Evolutionary conservation across 1,140 invertebrate genomes (phyloP).

Genomic region (Nebria ingens): DNA sequence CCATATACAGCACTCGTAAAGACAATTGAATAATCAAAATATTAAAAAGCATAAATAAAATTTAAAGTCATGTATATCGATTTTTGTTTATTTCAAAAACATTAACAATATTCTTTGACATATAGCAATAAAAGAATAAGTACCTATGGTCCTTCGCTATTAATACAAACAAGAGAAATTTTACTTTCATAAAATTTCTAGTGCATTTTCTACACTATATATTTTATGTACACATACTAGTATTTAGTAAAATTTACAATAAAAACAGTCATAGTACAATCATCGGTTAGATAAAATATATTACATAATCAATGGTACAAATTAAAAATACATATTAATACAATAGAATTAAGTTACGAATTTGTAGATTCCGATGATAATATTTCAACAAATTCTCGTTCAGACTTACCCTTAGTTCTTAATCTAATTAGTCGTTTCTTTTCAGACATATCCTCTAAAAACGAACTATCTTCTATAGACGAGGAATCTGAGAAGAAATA

Average conservation of each 20-base stretch:
- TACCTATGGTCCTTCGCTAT: too few relatives aligned
- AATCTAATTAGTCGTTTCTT: conserved; percentile 11
- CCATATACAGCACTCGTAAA: too few relatives aligned
- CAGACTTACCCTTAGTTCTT: not conserved
- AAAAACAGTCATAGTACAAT: too few relatives aligned
- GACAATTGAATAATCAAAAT: too few relatives aligned
- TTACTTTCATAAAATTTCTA: not conserved
- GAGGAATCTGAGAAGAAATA: conserved; percentile 23
- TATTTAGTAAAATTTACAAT: not conserved
- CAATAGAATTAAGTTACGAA: not conserved
- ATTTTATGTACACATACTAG: not conserved
- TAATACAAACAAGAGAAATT: not conserved
- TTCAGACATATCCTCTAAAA: conserved; percentile 16
- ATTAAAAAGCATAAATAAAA: too few relatives aligned
- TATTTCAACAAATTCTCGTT: not conserved
- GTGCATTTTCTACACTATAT: not conserved
- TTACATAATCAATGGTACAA: too few relatives aligned
- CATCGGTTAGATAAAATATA: too few relatives aligned
- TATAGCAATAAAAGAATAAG: not conserved
- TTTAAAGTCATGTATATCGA: too few relatives aligned
- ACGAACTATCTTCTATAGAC: conserved; percentile 26
- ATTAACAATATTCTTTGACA: not conserved
- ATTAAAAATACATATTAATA: not conserved
- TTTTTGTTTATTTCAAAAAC: too few relatives aligned
- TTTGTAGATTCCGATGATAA: not conserved